Percentiles rank a stretch among this genome's conserved stretches.
Evolutionary conservation across 2,113 vertebrate genomes (phyloP).

Genomic region (Sterrhoptilus dennistouni): DNA sequence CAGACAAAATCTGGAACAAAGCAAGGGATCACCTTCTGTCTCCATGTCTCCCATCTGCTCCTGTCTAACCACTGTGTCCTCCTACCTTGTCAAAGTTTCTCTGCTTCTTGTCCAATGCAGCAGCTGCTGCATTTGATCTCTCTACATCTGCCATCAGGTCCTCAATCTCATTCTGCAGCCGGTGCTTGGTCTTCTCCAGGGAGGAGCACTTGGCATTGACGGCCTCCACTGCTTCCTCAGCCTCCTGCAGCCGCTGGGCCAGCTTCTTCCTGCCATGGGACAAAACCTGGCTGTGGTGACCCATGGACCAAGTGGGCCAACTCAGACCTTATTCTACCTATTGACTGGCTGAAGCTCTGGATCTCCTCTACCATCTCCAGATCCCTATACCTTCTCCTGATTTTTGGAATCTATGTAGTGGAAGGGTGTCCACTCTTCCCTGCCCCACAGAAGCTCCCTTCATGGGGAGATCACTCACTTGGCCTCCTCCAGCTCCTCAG

Average conservation of each 20-base stretch:
- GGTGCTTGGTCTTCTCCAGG: conserved; percentile 93
- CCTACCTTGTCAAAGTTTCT: conserved; percentile 85
- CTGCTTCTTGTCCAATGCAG: conserved; percentile 52
- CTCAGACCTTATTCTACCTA: background rate
- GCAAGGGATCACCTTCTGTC: background rate
- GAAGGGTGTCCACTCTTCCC: background rate
- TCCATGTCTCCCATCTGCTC: conserved; percentile 62
- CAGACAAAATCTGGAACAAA: conserved; percentile 61
- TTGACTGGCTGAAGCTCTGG: background rate
- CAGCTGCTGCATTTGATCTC: conserved; percentile 3
- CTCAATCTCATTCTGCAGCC: conserved; percentile 91
- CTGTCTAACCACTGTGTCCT: background rate
- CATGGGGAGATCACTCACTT: background rate
- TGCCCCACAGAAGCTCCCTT: background rate
- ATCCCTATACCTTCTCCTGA: background rate
- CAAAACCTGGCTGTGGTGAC: background rate
- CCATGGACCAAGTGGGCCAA: background rate
- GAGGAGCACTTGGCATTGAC: conserved; percentile 93
- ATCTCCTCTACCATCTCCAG: background rate
- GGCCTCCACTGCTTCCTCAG: conserved; percentile 86
- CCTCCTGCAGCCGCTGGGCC: conserved; percentile 89
- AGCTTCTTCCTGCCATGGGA: conserved; percentile 83
- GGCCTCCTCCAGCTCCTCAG: background rate
- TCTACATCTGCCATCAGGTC: conserved; percentile 91
- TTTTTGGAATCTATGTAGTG: background rate